Conservation (phyloP, 2,113 vertebrate genomes). For the Cephalopterus ornatus region DNA sequence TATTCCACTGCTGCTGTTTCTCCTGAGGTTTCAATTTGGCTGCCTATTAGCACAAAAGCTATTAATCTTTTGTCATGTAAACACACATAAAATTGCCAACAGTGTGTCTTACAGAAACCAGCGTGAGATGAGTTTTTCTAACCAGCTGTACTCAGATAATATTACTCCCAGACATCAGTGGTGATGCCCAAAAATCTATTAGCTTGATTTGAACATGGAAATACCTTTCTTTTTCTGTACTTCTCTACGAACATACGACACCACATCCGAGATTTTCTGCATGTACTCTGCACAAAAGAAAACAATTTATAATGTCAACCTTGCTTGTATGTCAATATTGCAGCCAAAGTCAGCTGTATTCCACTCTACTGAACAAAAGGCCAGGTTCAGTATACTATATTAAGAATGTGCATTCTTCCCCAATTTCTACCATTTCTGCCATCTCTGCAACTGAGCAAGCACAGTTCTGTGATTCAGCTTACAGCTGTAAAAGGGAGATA, state of each 20-base stretch:
- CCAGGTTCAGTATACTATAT: background rate
- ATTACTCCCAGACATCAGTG: background rate
- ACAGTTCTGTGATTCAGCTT: background rate
- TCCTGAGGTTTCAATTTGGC: background rate
- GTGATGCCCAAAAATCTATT: background rate
- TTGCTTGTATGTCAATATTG: background rate
- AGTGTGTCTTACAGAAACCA: background rate
- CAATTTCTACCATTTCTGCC: background rate
- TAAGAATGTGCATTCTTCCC: background rate
- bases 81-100: background rate
- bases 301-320: background rate
- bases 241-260: background rate
- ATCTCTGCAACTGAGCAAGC: background rate
- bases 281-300: constrained; percentile 38
- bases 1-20: background rate
- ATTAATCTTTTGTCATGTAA: constrained; percentile 11
- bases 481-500: background rate
- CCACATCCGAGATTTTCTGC: background rate
- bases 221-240: constrained; percentile 55
- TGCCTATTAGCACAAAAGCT: background rate
- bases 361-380: background rate
- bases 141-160: background rate
- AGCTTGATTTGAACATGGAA: background rate
- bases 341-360: background rate
- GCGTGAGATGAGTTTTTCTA: background rate